Conservation (phyloP, 2,113 vertebrate genomes). For the Cephalopholis sonnerati region DNA sequence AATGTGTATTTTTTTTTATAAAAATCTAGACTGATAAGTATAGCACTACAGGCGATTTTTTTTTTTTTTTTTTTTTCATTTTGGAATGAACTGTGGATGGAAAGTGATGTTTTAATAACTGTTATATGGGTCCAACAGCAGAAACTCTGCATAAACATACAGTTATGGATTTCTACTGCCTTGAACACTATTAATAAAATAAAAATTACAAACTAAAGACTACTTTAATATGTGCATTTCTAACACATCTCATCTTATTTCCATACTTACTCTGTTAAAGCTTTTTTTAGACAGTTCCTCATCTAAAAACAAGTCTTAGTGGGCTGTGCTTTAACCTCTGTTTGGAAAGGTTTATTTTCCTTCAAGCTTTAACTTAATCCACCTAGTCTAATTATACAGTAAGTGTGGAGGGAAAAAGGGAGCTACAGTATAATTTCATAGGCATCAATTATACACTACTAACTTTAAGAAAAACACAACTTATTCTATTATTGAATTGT, state of each 20-base stretch:
- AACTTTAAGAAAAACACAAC: constrained; percentile 29
- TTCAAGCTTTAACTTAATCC: constrained; percentile 22
- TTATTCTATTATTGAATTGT: constrained; percentile 13
- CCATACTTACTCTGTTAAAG: not conserved
- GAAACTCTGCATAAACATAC: too few species aligned
- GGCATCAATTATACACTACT: constrained; percentile 46
- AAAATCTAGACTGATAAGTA: too few species aligned
- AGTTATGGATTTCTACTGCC: too few species aligned
- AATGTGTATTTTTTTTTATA: too few species aligned
- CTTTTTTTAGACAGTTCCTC: constrained; percentile 6
- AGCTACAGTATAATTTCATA: constrained; percentile 57
- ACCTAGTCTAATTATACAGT: constrained; percentile 51
- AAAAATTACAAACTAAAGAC: too few species aligned
- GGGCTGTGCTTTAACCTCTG: constrained; percentile 15
- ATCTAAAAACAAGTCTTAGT: constrained; percentile 23
- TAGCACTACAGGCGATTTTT: too few species aligned
- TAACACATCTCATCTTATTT: not conserved
- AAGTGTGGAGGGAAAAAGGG: constrained; percentile 20
- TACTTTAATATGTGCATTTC: too few species aligned
- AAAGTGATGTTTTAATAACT: too few species aligned
- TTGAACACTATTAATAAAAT: too few species aligned
- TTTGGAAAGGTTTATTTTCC: constrained; percentile 53
- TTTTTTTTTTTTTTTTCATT: too few species aligned
- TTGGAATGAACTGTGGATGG: too few species aligned
- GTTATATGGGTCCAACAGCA: too few species aligned